Conservation (phyloP, 92 coral and sea anemone species). For the Actinostola sp. region DNA sequence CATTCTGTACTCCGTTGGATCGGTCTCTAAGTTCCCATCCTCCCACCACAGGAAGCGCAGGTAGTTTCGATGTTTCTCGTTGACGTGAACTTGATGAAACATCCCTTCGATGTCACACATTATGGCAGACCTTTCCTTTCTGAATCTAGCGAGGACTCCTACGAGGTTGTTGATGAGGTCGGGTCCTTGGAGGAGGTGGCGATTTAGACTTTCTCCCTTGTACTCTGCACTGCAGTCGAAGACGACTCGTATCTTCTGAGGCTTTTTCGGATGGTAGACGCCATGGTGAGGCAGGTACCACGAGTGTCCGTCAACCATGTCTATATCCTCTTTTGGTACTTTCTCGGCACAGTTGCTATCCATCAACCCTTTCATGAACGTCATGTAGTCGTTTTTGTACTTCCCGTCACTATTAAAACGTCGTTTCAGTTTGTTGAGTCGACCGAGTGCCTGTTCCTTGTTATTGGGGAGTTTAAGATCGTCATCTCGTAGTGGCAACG, state of each 20-base stretch:
- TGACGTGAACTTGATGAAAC: constrained; percentile 42
- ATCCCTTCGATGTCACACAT: constrained; percentile 36
- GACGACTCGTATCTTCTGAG: constrained; percentile 43
- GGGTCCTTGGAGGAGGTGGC: constrained; percentile 33
- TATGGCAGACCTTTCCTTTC: constrained; percentile 19
- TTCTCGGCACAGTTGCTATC: constrained; percentile 39
- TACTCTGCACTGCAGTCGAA: constrained; percentile 39
- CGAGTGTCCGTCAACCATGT: constrained; percentile 9
- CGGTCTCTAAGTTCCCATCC: constrained; percentile 14
- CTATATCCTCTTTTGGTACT: constrained; percentile 29
- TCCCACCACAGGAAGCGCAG: constrained; percentile 46
- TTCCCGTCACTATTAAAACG: constrained; percentile 22
- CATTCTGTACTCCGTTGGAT: constrained; percentile 27
- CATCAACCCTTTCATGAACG: constrained; percentile 39
- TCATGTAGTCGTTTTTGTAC: constrained; percentile 41
- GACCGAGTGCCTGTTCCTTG: constrained; percentile 18
- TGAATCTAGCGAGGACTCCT: constrained; percentile 48
- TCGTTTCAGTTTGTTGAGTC: constrained; percentile 12
- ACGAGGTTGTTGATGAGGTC: constrained; percentile 35
- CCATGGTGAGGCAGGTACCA: constrained; percentile 66
- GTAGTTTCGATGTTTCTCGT: constrained; percentile 4
- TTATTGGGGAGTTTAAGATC: constrained; percentile 37
- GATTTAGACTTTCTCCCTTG: constrained; percentile 35
- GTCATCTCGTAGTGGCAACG: constrained; percentile 29
- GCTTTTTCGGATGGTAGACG: constrained; percentile 51